Evolutionary conservation across 2,113 vertebrate species (phyloP).

Genomic region (Bucco capensis): DNA sequence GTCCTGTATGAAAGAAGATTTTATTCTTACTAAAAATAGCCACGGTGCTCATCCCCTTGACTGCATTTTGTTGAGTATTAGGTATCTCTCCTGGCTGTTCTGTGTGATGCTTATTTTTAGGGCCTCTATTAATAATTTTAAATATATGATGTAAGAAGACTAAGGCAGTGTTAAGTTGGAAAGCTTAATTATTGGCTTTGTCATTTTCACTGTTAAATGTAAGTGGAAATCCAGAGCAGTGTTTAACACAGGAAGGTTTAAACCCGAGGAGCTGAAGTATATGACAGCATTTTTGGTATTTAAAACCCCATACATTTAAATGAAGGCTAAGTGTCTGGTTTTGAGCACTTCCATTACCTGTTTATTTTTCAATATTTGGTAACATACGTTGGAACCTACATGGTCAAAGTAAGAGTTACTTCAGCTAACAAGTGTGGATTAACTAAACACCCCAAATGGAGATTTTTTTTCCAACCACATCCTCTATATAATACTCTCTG

Average conservation of each 20-base stretch:
- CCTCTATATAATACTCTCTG: background rate
- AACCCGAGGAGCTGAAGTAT: background rate
- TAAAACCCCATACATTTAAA: background rate
- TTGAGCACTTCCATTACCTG: background rate
- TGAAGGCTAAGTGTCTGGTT: background rate
- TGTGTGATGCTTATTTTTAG: slow-evolving; percentile 67
- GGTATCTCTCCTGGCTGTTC: slow-evolving; percentile 56
- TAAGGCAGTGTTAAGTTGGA: slow-evolving; percentile 6
- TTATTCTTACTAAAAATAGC: slow-evolving; percentile 11
- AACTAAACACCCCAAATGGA: fast-evolving
- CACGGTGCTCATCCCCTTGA: background rate
- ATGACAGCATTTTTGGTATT: background rate
- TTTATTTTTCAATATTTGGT: background rate
- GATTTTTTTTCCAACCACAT: background rate
- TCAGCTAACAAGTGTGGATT: background rate
- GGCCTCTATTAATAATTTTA: slow-evolving; percentile 56
- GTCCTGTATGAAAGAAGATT: background rate
- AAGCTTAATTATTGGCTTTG: slow-evolving; percentile 20
- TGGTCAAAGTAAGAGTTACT: background rate
- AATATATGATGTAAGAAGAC: slow-evolving; percentile 62
- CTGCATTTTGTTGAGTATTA: slow-evolving; percentile 65
- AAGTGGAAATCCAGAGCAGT: background rate
- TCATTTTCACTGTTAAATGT: background rate
- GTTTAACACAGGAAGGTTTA: background rate
- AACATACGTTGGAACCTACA: background rate